phyloP scores from a whole-genome alignment of 2,888 invertebrate species.

The Germaria angustata region DNA sequence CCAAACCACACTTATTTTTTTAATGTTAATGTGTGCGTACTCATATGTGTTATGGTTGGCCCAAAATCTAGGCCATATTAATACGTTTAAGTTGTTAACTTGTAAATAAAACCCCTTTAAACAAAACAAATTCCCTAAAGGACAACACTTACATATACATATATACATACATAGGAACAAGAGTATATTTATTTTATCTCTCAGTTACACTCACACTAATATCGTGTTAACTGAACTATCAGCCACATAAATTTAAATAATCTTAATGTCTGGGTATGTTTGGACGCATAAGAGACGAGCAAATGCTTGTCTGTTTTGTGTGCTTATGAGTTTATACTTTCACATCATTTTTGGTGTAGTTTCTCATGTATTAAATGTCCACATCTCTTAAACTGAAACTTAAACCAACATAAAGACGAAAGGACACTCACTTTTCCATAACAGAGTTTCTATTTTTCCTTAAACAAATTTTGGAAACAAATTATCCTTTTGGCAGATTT shows the following conservation, averaged over 20 bases:
- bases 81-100: constrained; percentile 61
- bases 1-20: background rate
- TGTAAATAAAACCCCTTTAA: constrained; percentile 50
- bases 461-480: constrained; percentile 22
- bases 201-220: background rate
- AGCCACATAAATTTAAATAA: constrained; percentile 23
- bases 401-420: background rate
- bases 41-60: background rate
- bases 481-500: too few species aligned
- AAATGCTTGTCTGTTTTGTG: background rate
- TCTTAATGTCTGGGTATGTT: background rate
- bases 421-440: background rate
- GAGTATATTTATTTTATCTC: constrained; percentile 16
- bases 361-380: constrained; percentile 57
- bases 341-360: constrained; percentile 38
- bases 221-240: constrained; percentile 3
- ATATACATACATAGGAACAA: background rate
- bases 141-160: constrained; percentile 17
- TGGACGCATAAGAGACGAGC: background rate
- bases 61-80: constrained; percentile 53
- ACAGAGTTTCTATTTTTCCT: constrained; percentile 2
- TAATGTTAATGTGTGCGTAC: background rate
- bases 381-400: constrained; percentile 50
- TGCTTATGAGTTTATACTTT: constrained; percentile 11
- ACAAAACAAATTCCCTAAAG: constrained; percentile 54